Evolutionary conservation across 2,797 vertebrate genomes (phyloP).

Genomic region (Thaleichthys pacificus): DNA sequence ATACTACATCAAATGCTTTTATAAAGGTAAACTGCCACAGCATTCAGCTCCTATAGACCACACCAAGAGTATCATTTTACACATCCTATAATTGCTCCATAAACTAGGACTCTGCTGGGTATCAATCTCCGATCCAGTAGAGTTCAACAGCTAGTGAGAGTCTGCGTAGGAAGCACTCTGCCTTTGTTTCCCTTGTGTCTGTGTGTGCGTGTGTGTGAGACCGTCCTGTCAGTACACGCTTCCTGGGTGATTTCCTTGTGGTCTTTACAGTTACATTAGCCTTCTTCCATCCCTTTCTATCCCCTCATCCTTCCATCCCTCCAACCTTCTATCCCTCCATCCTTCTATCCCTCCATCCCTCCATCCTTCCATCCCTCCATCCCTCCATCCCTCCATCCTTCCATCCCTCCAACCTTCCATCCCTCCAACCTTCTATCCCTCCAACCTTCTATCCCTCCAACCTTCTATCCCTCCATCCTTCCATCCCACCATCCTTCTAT

Average conservation of each 20-base stretch:
- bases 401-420: too few relatives aligned
- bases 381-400: too few relatives aligned
- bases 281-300: slow-evolving; percentile 24
- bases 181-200: slow-evolving; percentile 47
- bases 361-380: too few relatives aligned
- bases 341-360: too few relatives aligned
- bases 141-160: not conserved
- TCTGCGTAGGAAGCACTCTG: slow-evolving; percentile 24
- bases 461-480: too few relatives aligned
- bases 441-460: too few relatives aligned
- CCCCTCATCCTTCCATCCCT: too few relatives aligned
- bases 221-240: slow-evolving; percentile 60
- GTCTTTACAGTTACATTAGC: slow-evolving; percentile 65
- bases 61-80: not conserved
- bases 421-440: too few relatives aligned
- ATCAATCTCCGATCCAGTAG: too few relatives aligned
- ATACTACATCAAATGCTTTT: not conserved
- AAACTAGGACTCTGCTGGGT: too few relatives aligned
- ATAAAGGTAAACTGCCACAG: not conserved
- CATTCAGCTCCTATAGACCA: not conserved
- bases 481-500: too few relatives aligned
- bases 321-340: too few relatives aligned
- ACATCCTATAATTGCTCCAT: not conserved
- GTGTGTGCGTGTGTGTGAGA: slow-evolving; percentile 18
- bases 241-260: slow-evolving; percentile 67